Evolutionary conservation across 2,797 vertebrate genomes (phyloP), one percentile per base, ranked within the genome.

Genomic region (Pteropus rufus): DNA sequence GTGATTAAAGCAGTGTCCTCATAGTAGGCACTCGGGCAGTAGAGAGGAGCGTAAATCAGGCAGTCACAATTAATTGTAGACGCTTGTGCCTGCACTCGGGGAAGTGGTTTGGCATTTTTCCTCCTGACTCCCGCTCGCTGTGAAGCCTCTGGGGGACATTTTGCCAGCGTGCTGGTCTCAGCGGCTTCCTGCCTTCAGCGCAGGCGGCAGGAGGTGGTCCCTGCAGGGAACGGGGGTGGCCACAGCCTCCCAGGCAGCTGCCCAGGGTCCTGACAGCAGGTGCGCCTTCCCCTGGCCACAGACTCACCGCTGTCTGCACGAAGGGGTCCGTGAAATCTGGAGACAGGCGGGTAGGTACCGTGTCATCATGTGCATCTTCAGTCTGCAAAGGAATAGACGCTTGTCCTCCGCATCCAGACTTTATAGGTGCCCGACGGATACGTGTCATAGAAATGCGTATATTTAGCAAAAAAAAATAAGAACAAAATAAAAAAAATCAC

Each of bases 241-340:
- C 4, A 26, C 41, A 7, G 36, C 76, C 44, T 60, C 67, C 16
- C 16, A 4, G 41, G 36, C 24, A 3, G 31, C 16, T 76, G 65
- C 60, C 7, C 0, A 0, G 56, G 58, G 10, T 8, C 39, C 67
- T 7, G 67, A 11, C 1, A 2, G 12, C 44, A 41, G 65, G 79
- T 2, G 41, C 0, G 0, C 7, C 12, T 3, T 39, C 19, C 1
- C 52, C 31, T 26, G 58, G 52, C n/a, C 49, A 0, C 1, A 8
- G 41, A 8, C 11, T 24, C 10, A 16, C 14, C 31, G 34, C 44
- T 64, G 21, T 44, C 23, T 18, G 0, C 15, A 0, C 39, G 11
- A 14, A 15, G 11, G 29, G 24, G 12, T 49, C 60, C 4, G 0
- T 5, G 31, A 46, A 15, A 39, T 44, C 79, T 44, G 14, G 54